Evolutionary conservation across 2,888 invertebrate genomes (phyloP), one percentile per base, ranked within the genome.

Genomic region (Drosophila anceps): DNA sequence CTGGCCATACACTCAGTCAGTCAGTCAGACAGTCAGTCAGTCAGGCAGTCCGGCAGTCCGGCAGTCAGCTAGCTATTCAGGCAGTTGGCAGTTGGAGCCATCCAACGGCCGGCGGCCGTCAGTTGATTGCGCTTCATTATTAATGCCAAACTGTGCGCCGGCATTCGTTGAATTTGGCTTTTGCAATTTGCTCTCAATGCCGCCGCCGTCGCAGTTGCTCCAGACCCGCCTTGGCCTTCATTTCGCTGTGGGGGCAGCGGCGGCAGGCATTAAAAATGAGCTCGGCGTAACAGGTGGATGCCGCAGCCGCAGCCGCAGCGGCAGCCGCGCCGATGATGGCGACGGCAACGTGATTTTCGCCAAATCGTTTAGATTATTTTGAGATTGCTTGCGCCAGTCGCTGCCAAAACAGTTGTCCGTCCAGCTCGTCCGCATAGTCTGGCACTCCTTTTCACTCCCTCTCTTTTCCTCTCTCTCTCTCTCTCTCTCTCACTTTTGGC

Each of bases 141-240:
- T 91, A 91, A 78, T 91, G 88, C 92, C 86, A 80, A 86, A 90
- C 91, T 90, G 83, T 84, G 85, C 88, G 79, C 91, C 79, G 92
- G 91, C 90, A 91, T 91, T 91, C 86, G 91, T 91, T 91, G 90
- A 91, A 90, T 91, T 86, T 86, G 84, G 83, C 82, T 84, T 86
- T 90, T 84, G 90, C 90, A 91, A 91, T 92, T 91, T 91, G 91
- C 87, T 90, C 88, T 88, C 82, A 86, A 88, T 80, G 90, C 75
- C 55, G 90, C 75, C 55, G 57, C 27, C 58, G 51, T 61, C 70
- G 64, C 66, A 59, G 31, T 58, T 73, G 57, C 73, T 75, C 69
- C 69, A 73, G 68, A 68, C 73, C 73, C 61, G 57, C 61, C 68
- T 59, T 53, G 46, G 60, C 80, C 71, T 69, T 69, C 70, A 43